Evolutionary conservation across 1,140 invertebrate species (phyloP), one percentile per base, ranked within the genome.

Genomic region (Pantala flavescens): DNA sequence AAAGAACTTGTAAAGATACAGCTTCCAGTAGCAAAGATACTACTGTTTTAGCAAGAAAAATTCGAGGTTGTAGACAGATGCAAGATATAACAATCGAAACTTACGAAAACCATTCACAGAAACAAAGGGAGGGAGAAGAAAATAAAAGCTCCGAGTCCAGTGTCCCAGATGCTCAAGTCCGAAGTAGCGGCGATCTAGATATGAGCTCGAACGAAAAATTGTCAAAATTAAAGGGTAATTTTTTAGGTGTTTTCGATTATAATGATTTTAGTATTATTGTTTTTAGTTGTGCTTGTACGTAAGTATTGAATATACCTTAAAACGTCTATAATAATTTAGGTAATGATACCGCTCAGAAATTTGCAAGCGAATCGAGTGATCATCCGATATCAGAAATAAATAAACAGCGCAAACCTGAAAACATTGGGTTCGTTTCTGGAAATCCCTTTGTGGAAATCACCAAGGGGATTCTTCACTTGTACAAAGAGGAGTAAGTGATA

Each of bases 371-470:
- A 63, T 5, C 49, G n/a, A 19, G 12, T 63, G 49, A 63, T 63
- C 49, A 16, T 63, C n/a, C n/a, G 3, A 7, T 12, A 5, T 3
- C 5, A 3, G 49, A 63, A 63, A 63, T 21, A 63, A 63, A 21
- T 14, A 63, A 63, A 14, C 49, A 63, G n/a, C 49, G 49, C 3
- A 16, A 7, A 3, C 49, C 72, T 24, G 79, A 81, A 73, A 78
- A 78, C 24, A 81, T 88, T 28, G 79, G 81, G 73, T 99, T 98
- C 84, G 93, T 94, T 76, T 97, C 91, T 80, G 98, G 98, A 1
- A 99, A 99, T 87, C 97, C 97, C 12, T 91, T 93, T 80, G 95
- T 98, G 10, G 98, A 99, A 86, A 90, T 96, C 42, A 97, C 95
- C 0, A 97, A 96, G 83, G 98, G 98, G 71, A 92, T 99, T 71